These are phyloP conservation scores for Campylomormyrus numenius DNA, from an alignment of 2,113 vertebrate species.

Conservation along the genomic window DNA sequence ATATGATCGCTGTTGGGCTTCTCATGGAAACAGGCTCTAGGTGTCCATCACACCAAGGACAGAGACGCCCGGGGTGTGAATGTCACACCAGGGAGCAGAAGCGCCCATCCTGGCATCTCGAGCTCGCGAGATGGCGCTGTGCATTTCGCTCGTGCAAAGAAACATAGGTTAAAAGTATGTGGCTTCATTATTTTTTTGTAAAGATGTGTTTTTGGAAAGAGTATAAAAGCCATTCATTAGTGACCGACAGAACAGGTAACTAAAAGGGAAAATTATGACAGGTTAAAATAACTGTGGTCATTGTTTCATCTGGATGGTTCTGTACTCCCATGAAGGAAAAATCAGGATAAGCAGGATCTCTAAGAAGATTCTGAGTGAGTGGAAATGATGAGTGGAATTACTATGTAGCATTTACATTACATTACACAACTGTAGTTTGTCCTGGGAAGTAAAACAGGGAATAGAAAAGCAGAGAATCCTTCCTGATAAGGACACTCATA, in stretches of 20 bases:
- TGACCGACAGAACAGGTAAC: neutral
- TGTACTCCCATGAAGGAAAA: neutral
- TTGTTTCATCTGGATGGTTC: neutral
- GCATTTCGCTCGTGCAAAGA: neutral
- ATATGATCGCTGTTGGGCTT: neutral
- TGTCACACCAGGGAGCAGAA: neutral
- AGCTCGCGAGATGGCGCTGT: neutral
- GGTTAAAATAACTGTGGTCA: neutral
- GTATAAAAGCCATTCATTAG: neutral
- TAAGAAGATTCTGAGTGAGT: neutral
- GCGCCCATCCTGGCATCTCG: neutral
- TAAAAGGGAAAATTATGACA: neutral
- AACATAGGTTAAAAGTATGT: neutral
- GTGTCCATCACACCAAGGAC: slow-evolving; percentile 3
- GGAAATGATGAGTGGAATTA: neutral
- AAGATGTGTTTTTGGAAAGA: neutral
- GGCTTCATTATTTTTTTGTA: neutral
- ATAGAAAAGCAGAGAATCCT: neutral
- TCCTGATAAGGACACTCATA: neutral
- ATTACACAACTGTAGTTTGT: neutral
- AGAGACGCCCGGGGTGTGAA: neutral
- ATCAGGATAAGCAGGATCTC: neutral
- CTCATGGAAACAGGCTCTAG: neutral
- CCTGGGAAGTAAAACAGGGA: neutral
- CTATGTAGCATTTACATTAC: neutral